These are phyloP conservation scores for Micromesistius poutassou DNA, from an alignment of 2,797 vertebrate species.

Conservation along the genomic window DNA sequence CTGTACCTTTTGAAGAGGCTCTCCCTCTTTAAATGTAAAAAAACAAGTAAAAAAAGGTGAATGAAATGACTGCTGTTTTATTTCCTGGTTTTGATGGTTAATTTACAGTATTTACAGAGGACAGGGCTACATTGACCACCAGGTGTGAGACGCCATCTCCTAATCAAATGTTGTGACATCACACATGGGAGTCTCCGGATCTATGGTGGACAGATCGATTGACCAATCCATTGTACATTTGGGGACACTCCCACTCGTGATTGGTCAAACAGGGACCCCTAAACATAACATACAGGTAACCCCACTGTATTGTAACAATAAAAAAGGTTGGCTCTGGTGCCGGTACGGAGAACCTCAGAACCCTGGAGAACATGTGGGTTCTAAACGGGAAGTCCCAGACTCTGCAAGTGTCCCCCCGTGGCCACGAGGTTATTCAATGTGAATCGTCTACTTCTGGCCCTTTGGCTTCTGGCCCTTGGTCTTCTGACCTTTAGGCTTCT, in stretches of 20 bases:
- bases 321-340: not conserved
- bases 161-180: not conserved
- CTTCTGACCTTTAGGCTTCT: not conserved
- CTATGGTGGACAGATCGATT: not conserved
- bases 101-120: not conserved
- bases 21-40: not conserved
- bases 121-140: too few species aligned
- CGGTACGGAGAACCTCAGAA: not conserved
- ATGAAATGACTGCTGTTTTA: not conserved
- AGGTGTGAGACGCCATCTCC: not conserved
- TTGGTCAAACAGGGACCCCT: not conserved
- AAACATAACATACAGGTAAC: not conserved
- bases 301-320: not conserved
- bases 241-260: too few species aligned
- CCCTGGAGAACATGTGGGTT: not conserved
- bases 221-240: too few species aligned
- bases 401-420: not conserved
- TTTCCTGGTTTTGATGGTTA: not conserved
- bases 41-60: slow-evolving; percentile 1
- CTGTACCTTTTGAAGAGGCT: slow-evolving; percentile 3
- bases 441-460: not conserved
- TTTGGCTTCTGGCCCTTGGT: slow-evolving; percentile 14
- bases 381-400: not conserved
- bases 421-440: not conserved
- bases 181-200: not conserved